A percentile compares a stretch with the other conserved stretches of the same genome.
phyloP scores from a whole-genome alignment of 1,140 invertebrate species.

The Galleria mellonella region DNA sequence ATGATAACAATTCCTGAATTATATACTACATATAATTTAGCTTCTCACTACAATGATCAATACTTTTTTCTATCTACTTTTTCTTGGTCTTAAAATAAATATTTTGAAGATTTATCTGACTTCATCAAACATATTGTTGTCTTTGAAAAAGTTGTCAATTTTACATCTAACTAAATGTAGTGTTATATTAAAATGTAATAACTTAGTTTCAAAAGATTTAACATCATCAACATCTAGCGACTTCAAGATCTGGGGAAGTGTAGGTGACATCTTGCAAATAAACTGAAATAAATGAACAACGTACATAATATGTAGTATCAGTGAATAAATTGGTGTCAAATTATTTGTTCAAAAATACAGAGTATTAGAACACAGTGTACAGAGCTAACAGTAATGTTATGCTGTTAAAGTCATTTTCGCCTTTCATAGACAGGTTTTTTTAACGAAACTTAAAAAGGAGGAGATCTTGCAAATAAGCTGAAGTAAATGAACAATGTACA shows the following conservation, averaged over 20 bases:
- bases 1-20: no score
- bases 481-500: conserved; percentile 19
- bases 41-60: no score
- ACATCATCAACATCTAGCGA: conserved; percentile 43
- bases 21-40: no score
- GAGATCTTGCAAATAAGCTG: conserved; percentile 62
- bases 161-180: conserved; percentile 46
- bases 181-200: conserved; percentile 39
- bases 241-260: conserved; percentile 46
- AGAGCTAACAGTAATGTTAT: no score
- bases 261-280: conserved; percentile 57
- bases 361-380: no score
- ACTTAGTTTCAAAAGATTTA: conserved; percentile 29
- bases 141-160: conserved; percentile 51
- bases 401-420: no score
- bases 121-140: conserved; percentile 27
- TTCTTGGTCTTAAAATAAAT: no score
- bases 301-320: not conserved
- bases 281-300: conserved; percentile 41
- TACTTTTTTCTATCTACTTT: no score
- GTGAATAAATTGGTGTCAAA: no score
- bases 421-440: no score
- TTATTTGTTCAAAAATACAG: no score
- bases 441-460: no score
- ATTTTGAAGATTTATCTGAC: not conserved